Conservation (phyloP, 2,797 vertebrate species). For the Anguilla anguilla region DNA sequence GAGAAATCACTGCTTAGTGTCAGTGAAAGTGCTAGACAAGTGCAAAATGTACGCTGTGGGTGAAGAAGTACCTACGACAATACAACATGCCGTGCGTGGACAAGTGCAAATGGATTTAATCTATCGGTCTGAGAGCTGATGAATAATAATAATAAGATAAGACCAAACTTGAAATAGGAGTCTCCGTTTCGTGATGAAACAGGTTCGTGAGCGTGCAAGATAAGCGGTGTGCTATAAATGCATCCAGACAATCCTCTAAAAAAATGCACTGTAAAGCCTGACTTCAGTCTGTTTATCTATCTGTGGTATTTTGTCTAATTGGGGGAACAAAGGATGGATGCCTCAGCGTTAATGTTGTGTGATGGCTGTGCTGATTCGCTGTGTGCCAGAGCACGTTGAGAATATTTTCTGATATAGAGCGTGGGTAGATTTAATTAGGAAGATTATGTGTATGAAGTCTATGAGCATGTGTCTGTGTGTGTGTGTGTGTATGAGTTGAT, state of each 20-base stretch:
- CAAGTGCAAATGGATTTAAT: not conserved
- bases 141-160: constrained; percentile 12
- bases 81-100: not conserved
- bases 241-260: not conserved
- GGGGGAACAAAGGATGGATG: not conserved
- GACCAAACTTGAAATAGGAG: not conserved
- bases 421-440: not conserved
- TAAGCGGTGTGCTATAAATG: constrained; percentile 30
- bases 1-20: not conserved
- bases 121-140: not conserved
- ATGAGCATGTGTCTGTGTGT: constrained; percentile 26
- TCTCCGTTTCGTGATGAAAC: not conserved
- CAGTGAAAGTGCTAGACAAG: not conserved
- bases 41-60: not conserved
- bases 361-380: not conserved
- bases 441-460: constrained; percentile 5
- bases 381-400: not conserved
- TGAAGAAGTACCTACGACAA: not conserved
- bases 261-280: not conserved
- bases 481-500: not conserved
- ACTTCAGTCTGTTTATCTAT: constrained; percentile 1
- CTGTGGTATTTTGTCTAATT: constrained; percentile 6
- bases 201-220: not conserved
- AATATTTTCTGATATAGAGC: not conserved
- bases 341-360: not conserved